These are phyloP conservation scores for Todiramphus chloris DNA, from an alignment of 2,113 vertebrate species.

Conservation along the genomic window DNA sequence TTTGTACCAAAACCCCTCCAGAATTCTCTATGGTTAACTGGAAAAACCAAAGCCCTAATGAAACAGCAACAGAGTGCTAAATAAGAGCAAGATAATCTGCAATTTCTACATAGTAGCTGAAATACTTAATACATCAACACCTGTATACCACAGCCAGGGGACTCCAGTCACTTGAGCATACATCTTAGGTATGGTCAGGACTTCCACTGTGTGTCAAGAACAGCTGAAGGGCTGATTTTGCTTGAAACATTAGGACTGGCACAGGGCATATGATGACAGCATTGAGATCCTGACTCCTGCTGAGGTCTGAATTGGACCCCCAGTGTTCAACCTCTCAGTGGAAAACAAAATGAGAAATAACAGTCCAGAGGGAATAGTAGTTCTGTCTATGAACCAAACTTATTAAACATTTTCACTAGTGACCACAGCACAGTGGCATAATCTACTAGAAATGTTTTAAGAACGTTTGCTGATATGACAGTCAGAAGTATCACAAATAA, in stretches of 20 bases:
- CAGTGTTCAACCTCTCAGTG: neutral
- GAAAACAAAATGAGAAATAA: neutral
- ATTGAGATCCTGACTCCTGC: neutral
- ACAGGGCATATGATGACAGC: neutral
- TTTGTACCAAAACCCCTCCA: neutral
- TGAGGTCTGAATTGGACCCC: neutral
- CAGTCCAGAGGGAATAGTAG: neutral
- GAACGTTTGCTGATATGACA: neutral
- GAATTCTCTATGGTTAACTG: neutral
- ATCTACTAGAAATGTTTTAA: neutral
- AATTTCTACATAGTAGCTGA: neutral
- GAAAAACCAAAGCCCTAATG: neutral
- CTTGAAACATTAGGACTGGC: neutral
- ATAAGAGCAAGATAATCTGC: neutral
- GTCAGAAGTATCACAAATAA: neutral
- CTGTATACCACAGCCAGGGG: rapidly evolving
- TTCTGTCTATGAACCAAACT: neutral
- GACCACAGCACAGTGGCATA: neutral
- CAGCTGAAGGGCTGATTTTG: neutral
- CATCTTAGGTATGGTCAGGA: neutral
- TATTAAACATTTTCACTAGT: neutral
- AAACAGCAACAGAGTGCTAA: neutral
- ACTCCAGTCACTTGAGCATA: neutral
- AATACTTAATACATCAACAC: neutral
- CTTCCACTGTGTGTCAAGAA: no score